Percentiles rank a stretch among this genome's conserved stretches.
Evolutionary conservation across 1,140 invertebrate species (phyloP).

Genomic region (Choristoneura fumiferana): DNA sequence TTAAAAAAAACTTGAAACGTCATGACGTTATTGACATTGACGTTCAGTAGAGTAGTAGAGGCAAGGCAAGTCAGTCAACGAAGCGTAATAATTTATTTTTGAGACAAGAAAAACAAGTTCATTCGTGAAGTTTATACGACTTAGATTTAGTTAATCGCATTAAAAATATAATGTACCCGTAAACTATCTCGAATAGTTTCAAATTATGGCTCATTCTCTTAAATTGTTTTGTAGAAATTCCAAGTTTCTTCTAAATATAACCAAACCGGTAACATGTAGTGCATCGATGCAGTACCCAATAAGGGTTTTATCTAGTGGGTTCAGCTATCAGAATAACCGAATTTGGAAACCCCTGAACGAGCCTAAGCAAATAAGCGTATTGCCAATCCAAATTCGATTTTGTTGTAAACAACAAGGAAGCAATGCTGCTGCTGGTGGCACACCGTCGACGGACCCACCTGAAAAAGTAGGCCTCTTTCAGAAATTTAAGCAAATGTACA

Average conservation of each 20-base stretch:
- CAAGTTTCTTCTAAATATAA: conserved; percentile 46
- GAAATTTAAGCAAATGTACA: conserved; percentile 94
- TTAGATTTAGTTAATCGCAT: conserved; percentile 33
- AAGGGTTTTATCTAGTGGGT: conserved; percentile 41
- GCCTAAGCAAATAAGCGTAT: conserved; percentile 27
- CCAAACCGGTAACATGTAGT: conserved; percentile 57
- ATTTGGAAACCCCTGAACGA: conserved; percentile 30
- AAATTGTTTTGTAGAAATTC: conserved; percentile 49
- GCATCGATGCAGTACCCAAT: conserved; percentile 39
- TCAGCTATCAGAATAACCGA: conserved; percentile 42
- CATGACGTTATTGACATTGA: no score
- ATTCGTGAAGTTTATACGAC: not conserved
- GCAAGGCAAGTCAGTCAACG: no score
- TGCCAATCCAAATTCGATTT: conserved; percentile 28
- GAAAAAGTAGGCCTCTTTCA: conserved; percentile 84
- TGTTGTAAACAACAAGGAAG: conserved; percentile 38
- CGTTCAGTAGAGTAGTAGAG: no score
- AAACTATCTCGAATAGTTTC: not conserved
- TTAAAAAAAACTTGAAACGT: no score
- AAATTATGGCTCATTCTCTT: conserved; percentile 50
- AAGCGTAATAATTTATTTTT: no score
- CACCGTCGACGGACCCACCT: conserved; percentile 25
- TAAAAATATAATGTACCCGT: conserved; percentile 20
- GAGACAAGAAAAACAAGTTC: no score
- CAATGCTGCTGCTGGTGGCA: conserved; percentile 22